Evolutionary conservation across 2,888 invertebrate genomes (phyloP).

Genomic region (Baccha elongata): DNA sequence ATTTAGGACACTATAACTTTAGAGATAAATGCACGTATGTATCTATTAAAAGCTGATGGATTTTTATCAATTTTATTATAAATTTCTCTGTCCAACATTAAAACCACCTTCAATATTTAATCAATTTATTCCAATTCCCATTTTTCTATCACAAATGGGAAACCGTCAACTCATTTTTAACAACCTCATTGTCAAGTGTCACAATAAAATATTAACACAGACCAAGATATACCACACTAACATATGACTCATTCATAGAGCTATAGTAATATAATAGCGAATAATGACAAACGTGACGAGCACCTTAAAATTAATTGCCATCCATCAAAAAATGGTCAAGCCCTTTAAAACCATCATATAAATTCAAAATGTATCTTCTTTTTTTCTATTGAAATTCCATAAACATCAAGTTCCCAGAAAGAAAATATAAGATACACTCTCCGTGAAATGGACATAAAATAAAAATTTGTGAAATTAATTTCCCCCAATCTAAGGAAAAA

Average conservation of each 20-base stretch:
- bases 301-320: conserved; percentile 65
- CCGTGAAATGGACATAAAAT: conserved; percentile 26
- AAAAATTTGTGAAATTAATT: conserved; percentile 70
- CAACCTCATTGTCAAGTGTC: conserved; percentile 60
- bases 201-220: conserved; percentile 38
- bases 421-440: conserved; percentile 15
- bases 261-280: conserved; percentile 64
- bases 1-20: too few species aligned
- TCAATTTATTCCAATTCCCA: conserved; percentile 32
- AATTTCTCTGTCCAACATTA: neutral
- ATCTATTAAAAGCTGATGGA: too few species aligned
- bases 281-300: conserved; percentile 72
- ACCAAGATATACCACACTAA: conserved; percentile 31
- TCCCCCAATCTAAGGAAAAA: conserved; percentile 3
- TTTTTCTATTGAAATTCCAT: conserved; percentile 55
- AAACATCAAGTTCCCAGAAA: conserved; percentile 44
- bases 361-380: conserved; percentile 13
- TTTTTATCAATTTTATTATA: too few species aligned
- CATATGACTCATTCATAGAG: conserved; percentile 67
- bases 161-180: conserved; percentile 42
- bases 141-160: neutral
- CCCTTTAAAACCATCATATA: conserved; percentile 11
- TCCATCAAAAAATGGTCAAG: conserved; percentile 63
- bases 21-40: too few species aligned
- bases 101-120: conserved; percentile 46